phyloP scores from a whole-genome alignment of 2,888 invertebrate species.

The Xestoiulus laeticollis region DNA sequence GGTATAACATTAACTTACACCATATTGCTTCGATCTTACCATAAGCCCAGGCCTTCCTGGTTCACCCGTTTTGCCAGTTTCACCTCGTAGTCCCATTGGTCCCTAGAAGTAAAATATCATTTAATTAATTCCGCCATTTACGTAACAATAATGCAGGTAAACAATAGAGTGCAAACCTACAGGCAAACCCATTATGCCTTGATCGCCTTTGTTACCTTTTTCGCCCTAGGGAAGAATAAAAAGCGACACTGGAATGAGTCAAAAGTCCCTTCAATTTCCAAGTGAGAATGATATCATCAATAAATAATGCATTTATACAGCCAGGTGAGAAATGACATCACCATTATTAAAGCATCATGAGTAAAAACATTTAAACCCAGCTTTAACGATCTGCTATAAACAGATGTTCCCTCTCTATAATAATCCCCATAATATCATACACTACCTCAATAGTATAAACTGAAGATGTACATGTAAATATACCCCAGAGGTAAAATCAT shows the following conservation, averaged over 20 bases:
- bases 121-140: neutral
- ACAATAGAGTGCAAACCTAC: conserved; percentile 71
- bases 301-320: neutral
- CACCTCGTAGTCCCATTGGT: conserved; percentile 82
- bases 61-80: conserved; percentile 76
- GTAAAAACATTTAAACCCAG: conserved; percentile 34
- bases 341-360: conserved; percentile 32
- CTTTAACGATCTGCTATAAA: no score
- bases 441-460: no score
- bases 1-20: conserved; percentile 45
- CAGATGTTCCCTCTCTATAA: conserved; percentile 4
- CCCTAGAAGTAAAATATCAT: conserved; percentile 70
- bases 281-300: neutral
- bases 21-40: conserved; percentile 70
- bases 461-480: no score
- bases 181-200: conserved; percentile 95
- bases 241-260: conserved; percentile 34
- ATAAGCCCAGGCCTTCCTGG: conserved; percentile 78
- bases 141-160: neutral
- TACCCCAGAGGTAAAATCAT: no score
- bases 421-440: no score
- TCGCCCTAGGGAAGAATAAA: conserved; percentile 72
- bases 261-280: neutral
- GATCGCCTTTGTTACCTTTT: conserved; percentile 82
- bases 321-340: conserved; percentile 58